These are phyloP conservation scores for Malurus splendens DNA, from an alignment of 2,797 vertebrate genomes.

Conservation along the genomic window DNA sequence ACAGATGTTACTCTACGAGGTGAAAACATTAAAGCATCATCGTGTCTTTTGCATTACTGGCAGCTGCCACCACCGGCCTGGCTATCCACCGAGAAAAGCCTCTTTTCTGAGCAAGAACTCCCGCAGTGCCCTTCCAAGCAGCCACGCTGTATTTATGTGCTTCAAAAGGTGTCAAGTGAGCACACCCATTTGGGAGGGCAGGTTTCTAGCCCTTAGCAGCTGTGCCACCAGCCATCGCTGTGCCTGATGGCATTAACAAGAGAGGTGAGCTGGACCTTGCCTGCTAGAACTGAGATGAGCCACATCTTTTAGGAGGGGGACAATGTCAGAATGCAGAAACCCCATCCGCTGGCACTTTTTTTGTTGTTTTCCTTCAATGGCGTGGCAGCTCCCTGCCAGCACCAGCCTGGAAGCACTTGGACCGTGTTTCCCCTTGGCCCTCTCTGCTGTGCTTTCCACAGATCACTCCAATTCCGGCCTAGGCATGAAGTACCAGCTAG, in stretches of 20 bases:
- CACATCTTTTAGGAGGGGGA: not conserved
- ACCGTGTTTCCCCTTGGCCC: not conserved
- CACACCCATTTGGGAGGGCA: not conserved
- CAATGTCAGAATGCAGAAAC: not conserved
- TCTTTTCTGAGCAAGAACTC: not conserved
- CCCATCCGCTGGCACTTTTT: not conserved
- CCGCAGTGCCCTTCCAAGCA: not conserved
- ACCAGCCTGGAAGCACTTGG: fast-evolving
- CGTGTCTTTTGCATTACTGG: not conserved
- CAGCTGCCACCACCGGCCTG: not conserved
- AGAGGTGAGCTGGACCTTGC: not conserved
- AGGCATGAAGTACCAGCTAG: not conserved
- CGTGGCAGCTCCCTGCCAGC: not conserved
- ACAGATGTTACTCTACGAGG: not conserved
- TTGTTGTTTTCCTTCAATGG: not conserved
- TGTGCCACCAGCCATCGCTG: fast-evolving
- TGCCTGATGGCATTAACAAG: not conserved
- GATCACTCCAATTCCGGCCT: not conserved
- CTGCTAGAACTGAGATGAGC: not conserved
- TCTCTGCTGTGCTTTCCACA: not conserved
- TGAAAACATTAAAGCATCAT: not conserved
- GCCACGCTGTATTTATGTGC: fast-evolving
- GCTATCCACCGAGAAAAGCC: not conserved
- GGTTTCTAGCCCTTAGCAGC: not conserved
- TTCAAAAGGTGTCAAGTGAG: not conserved